These are phyloP conservation scores for Hirudinaria manillensis DNA, from an alignment of 2,888 invertebrate genomes.

Conservation along the genomic window DNA sequence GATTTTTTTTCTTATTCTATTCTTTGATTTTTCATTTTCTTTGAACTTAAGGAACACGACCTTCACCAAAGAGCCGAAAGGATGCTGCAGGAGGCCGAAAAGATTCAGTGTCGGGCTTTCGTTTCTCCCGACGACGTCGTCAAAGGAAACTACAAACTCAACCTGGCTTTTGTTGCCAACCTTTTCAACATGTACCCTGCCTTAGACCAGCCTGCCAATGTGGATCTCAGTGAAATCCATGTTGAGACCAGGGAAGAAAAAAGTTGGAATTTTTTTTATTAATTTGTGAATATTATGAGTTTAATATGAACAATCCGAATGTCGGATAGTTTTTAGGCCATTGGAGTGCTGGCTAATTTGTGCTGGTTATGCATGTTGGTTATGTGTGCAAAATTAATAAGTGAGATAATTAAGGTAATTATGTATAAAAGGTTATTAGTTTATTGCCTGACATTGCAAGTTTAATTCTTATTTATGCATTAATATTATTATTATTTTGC, in stretches of 20 bases:
- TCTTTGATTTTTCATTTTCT: neutral
- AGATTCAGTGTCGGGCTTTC: slow-evolving; percentile 89
- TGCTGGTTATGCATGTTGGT: neutral
- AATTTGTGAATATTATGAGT: neutral
- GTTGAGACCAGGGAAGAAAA: slow-evolving; percentile 95
- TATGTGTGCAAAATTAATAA: too few species aligned
- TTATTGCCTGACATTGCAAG: neutral
- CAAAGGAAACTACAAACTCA: slow-evolving; percentile 90
- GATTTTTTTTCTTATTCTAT: neutral
- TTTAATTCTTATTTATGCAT: neutral
- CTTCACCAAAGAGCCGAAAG: slow-evolving; percentile 70
- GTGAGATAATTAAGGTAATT: too few species aligned
- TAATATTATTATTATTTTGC: neutral
- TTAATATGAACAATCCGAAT: neutral
- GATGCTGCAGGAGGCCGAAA: slow-evolving; percentile 93
- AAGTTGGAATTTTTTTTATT: slow-evolving; percentile 61
- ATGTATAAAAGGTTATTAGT: too few species aligned
- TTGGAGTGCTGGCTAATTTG: neutral
- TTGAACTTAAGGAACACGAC: slow-evolving; percentile 43
- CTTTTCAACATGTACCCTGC: slow-evolving; percentile 97
- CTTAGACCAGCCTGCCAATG: slow-evolving; percentile 70
- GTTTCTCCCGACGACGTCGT: slow-evolving; percentile 91
- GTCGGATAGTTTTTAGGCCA: too few species aligned
- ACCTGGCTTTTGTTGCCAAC: slow-evolving; percentile 97
- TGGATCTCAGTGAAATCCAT: slow-evolving; percentile 69